These are phyloP conservation scores for Pecten maximus DNA, from an alignment of 2,888 invertebrate genomes.

Conservation along the genomic window DNA sequence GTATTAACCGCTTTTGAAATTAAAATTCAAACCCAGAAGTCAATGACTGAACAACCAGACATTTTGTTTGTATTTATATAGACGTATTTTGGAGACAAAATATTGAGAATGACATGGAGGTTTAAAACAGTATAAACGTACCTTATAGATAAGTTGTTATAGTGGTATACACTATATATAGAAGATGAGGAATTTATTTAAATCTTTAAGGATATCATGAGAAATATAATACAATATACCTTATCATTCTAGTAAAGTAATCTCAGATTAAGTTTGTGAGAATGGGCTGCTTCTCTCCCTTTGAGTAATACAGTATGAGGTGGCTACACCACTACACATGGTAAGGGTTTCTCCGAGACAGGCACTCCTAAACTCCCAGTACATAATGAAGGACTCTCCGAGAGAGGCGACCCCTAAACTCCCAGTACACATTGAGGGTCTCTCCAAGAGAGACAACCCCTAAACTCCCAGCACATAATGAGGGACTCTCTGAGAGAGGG, in stretches of 20 bases:
- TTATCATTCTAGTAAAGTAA: too few relatives aligned
- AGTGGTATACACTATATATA: too few relatives aligned
- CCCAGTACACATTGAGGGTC: slow-evolving; percentile 69
- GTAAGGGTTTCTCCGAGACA: slow-evolving; percentile 59
- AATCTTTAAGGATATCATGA: too few relatives aligned
- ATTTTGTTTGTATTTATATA: background rate
- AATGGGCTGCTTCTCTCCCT: too few relatives aligned
- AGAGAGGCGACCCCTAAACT: slow-evolving; percentile 81
- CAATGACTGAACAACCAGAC: background rate
- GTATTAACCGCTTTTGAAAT: background rate
- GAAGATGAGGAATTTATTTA: too few relatives aligned
- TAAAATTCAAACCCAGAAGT: background rate
- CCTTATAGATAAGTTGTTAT: background rate
- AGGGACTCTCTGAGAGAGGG: slow-evolving; percentile 66
- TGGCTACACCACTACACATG: too few relatives aligned
- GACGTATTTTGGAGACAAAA: background rate
- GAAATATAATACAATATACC: too few relatives aligned
- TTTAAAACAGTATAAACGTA: background rate
- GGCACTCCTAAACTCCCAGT: slow-evolving; percentile 82
- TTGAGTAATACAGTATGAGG: too few relatives aligned
- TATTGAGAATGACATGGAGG: background rate
- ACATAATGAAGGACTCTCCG: slow-evolving; percentile 64
- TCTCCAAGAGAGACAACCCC: slow-evolving; percentile 79
- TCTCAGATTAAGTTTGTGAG: too few relatives aligned
- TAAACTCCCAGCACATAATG: slow-evolving; percentile 79